These are phyloP conservation scores for Syngnathus scovelli DNA, from an alignment of 2,113 vertebrate species.

Conservation along the genomic window DNA sequence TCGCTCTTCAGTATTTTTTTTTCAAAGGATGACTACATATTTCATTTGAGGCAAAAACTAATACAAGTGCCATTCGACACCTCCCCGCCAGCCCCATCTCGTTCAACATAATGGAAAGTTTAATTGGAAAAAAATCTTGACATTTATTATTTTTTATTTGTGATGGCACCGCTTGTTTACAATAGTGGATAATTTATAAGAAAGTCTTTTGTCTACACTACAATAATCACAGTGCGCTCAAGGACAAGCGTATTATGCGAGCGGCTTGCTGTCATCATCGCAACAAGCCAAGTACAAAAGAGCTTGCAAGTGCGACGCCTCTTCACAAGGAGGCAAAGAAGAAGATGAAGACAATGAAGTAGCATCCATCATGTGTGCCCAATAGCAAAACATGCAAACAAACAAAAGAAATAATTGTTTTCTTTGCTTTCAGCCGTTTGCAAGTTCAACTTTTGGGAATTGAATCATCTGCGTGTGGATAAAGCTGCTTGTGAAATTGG, in stretches of 20 bases:
- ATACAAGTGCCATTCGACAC: not conserved
- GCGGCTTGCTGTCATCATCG: slow-evolving; percentile 40
- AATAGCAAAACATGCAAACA: not conserved
- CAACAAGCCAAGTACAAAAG: slow-evolving; percentile 30
- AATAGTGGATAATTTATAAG: not conserved
- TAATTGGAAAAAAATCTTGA: not conserved
- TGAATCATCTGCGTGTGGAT: not conserved
- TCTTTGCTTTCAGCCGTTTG: slow-evolving; percentile 6
- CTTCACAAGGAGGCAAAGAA: not conserved
- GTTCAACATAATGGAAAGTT: slow-evolving; percentile 3
- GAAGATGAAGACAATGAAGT: not conserved
- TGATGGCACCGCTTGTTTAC: not conserved
- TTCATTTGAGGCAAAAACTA: not conserved
- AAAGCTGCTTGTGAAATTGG: not conserved
- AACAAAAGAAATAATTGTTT: not conserved
- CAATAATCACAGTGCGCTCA: slow-evolving; percentile 1
- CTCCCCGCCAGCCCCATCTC: too few species aligned
- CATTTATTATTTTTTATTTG: not conserved
- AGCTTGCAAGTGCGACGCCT: not conserved
- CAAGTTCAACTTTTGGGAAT: not conserved
- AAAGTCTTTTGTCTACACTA: not conserved
- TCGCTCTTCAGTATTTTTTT: not conserved
- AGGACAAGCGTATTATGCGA: not conserved
- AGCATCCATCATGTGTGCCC: slow-evolving; percentile 3
- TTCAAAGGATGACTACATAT: not conserved